Base-by-base conservation (phyloP, 2,888 invertebrate genomes). In the Flexamia atlantica region DNA sequence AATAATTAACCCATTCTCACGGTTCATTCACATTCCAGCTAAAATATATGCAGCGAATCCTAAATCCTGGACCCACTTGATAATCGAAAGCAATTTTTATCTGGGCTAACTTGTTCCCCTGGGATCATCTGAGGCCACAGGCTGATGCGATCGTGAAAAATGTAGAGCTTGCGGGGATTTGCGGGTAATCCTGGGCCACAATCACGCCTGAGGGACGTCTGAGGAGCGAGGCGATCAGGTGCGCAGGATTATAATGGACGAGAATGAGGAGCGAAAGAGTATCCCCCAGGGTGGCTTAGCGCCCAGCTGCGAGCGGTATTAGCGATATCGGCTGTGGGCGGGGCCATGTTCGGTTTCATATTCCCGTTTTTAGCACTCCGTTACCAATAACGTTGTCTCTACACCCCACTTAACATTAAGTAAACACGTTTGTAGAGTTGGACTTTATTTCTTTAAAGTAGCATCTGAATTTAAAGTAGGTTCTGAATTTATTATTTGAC, bases 221-320 rank as follows among this genome's bases (percentile, higher is more conserved):
- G 23, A 9, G 20, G 57, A 17, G 46, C 4, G 46, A 23, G 20
- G 3, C 5, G 64, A 64, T 64, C 64, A 64, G 64, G 64, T 64
- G 64, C 30, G 28, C 12, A 28, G 64, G 64, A 64, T 64, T 64
- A 64, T 64, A 64, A 64, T 64, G 64, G 64, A 64, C 64, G 64
- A 64, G 64, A 64, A 64, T 64, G 64, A 64, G 64, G 64, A 64
- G 64, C 64, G 64, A 64, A 64, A 64, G 64, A 64, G 64, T 64
- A 30, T 64, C 30, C 64, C 64, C 64, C 5, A 5, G 64, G 64
- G 64, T 0, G 64, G 53, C 3, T 46, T 9, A 46, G 46, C 20
- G 53, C 4, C 28, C 64, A 64, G 64, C 64, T 64, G 64, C 17
- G 64, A 50, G 50, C 3, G 20, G 25, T 25, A 57, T 20, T 57